phyloP scores from a whole-genome alignment of 1,140 invertebrate genomes.

The Drosophila kanapiae region DNA sequence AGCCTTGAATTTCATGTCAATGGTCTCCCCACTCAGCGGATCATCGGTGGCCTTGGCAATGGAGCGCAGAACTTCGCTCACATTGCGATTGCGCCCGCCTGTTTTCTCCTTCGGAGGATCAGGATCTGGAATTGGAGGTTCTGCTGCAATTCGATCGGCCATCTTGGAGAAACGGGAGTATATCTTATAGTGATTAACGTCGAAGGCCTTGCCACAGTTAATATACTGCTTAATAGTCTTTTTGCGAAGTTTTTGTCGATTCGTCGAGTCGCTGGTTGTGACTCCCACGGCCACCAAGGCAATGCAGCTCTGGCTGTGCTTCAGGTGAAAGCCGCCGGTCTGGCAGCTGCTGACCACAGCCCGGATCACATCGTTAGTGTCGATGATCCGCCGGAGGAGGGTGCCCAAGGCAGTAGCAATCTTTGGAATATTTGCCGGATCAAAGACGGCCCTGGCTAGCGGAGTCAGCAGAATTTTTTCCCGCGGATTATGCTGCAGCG shows the following conservation, averaged over 20 bases:
- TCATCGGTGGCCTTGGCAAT: constrained; percentile 48
- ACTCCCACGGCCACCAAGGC: constrained; percentile 56
- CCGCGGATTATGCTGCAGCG: constrained; percentile 25
- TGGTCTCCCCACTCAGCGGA: constrained; percentile 52
- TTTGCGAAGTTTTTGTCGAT: constrained; percentile 37
- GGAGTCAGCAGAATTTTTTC: constrained; percentile 62
- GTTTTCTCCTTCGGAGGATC: not conserved
- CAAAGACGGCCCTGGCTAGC: constrained; percentile 53
- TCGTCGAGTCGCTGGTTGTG: not conserved
- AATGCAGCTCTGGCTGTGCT: constrained; percentile 45
- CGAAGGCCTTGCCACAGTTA: constrained; percentile 38
- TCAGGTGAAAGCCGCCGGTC: constrained; percentile 55
- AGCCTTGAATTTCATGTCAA: constrained; percentile 30
- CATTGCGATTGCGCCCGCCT: not conserved
- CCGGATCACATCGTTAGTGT: constrained; percentile 38
- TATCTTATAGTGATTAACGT: constrained; percentile 36
- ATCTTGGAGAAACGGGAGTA: constrained; percentile 51
- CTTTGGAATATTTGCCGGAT: constrained; percentile 41
- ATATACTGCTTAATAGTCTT: constrained; percentile 40
- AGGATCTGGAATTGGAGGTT: not conserved
- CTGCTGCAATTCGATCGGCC: not conserved
- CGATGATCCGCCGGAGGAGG: not conserved
- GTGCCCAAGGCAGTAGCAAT: constrained; percentile 37
- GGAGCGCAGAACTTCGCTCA: constrained; percentile 29
- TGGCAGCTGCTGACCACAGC: constrained; percentile 62